These are phyloP conservation scores for Rhagophthalmus giganteus DNA, from an alignment of 2,888 invertebrate genomes.

Conservation along the genomic window DNA sequence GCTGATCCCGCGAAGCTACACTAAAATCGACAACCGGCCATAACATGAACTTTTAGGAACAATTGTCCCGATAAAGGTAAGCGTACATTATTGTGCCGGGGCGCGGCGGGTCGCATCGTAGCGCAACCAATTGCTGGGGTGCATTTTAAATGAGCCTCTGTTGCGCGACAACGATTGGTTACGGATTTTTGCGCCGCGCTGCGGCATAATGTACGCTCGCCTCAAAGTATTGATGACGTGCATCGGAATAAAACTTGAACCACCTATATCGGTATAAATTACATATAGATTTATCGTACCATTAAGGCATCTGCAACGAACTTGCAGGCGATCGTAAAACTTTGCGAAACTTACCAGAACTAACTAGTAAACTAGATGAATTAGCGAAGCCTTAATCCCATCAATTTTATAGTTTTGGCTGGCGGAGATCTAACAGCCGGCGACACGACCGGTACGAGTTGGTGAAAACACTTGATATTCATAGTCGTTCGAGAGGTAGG, in stretches of 20 bases:
- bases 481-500: slow-evolving; percentile 3
- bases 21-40: no score
- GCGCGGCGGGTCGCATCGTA: no score
- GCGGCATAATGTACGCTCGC: no score
- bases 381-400: slow-evolving; percentile 16
- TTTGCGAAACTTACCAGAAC: slow-evolving; percentile 16
- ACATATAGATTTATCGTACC: slow-evolving; percentile 25
- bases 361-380: slow-evolving; percentile 17
- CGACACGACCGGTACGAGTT: neutral
- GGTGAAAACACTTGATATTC: slow-evolving; percentile 11
- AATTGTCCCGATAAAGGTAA: no score
- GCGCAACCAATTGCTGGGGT: no score
- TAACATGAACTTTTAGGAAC: no score
- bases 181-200: no score
- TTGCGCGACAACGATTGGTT: no score
- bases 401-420: slow-evolving; percentile 16
- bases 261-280: slow-evolving; percentile 20
- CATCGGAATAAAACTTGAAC: no score
- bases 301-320: slow-evolving; percentile 22
- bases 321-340: slow-evolving; percentile 13
- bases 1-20: no score
- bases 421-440: slow-evolving; percentile 1
- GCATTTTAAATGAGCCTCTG: neutral
- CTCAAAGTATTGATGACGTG: no score
- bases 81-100: no score